These are phyloP conservation scores for Cybosia mesomella DNA, from an alignment of 2,888 invertebrate genomes.

Conservation along the genomic window DNA sequence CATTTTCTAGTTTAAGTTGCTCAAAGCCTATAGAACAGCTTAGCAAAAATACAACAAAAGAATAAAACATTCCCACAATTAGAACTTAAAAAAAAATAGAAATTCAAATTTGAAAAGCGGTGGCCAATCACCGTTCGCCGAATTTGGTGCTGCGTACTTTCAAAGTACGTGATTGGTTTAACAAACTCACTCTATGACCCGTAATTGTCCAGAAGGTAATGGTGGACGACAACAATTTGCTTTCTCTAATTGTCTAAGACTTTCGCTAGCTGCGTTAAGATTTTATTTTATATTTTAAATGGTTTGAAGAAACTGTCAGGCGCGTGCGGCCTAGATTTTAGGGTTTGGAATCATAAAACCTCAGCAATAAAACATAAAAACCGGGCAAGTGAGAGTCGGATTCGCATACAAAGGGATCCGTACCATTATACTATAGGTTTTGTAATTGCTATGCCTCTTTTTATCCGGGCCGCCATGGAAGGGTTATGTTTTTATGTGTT, in stretches of 20 bases:
- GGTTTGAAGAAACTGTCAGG: constrained; percentile 31
- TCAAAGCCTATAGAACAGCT: not conserved
- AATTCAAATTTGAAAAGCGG: constrained; percentile 53
- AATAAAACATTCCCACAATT: constrained; percentile 36
- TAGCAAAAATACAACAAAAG: constrained; percentile 1
- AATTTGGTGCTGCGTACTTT: constrained; percentile 71
- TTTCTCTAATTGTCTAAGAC: constrained; percentile 74
- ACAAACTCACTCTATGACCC: constrained; percentile 58
- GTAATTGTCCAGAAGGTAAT: constrained; percentile 67
- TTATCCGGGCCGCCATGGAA: too few species aligned
- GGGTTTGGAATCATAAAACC: not conserved
- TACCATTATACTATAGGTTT: not conserved
- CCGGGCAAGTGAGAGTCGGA: not conserved
- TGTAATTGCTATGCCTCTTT: not conserved
- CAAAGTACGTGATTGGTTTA: constrained; percentile 70
- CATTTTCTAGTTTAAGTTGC: too few species aligned
- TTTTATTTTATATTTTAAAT: constrained; percentile 53
- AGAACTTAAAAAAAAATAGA: constrained; percentile 40
- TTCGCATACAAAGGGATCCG: not conserved
- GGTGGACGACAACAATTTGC: constrained; percentile 57
- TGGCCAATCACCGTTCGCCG: constrained; percentile 60
- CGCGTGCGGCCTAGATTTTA: constrained; percentile 21
- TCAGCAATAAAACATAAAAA: not conserved
- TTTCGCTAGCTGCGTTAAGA: constrained; percentile 66
- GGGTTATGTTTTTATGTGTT: too few species aligned